Evolutionary conservation across 2,113 vertebrate species (phyloP).

Genomic region (Centrocercus urophasianus): DNA sequence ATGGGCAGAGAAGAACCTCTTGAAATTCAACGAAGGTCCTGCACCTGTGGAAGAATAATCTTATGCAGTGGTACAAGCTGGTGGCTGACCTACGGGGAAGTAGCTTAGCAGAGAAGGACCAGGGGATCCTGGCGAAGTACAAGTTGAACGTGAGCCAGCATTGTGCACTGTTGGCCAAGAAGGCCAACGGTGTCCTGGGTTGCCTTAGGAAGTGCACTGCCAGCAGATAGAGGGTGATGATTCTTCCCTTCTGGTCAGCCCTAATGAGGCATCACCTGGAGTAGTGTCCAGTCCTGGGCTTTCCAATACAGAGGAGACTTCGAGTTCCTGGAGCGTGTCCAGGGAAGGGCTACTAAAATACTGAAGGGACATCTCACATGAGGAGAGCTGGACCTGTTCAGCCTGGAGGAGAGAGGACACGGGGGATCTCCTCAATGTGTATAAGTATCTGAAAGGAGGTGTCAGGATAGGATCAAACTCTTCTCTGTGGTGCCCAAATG

Average conservation of each 20-base stretch:
- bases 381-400: neutral
- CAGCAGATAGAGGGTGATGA: neutral
- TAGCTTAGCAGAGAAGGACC: neutral
- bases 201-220: neutral
- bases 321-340: neutral
- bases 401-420: neutral
- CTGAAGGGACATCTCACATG: neutral
- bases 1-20: neutral
- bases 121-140: neutral
- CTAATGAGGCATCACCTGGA: neutral
- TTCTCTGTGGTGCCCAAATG: neutral
- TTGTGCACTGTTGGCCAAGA: no score
- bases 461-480: neutral
- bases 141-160: neutral
- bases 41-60: neutral
- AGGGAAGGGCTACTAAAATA: neutral
- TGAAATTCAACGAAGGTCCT: neutral
- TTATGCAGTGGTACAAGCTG: neutral
- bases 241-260: neutral
- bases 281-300: neutral
- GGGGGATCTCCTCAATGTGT: no score
- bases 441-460: no score
- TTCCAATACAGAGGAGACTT: neutral
- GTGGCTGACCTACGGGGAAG: neutral
- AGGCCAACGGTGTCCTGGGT: neutral